Evolutionary conservation across 2,888 invertebrate genomes (phyloP), one percentile per base, ranked within the genome.

Genomic region (Scelioninae gen. 1): DNA sequence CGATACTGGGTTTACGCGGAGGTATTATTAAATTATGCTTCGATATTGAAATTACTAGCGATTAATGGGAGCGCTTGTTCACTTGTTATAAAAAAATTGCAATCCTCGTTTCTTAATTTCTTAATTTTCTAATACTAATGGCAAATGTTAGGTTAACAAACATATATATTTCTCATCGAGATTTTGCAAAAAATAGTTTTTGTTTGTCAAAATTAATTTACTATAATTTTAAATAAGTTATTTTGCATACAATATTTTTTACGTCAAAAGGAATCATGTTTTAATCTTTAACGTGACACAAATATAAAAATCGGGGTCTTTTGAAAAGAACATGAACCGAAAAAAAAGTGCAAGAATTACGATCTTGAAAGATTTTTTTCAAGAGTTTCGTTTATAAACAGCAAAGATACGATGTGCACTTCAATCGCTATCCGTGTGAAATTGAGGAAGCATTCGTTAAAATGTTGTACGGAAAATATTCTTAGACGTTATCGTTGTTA

Each of bases 11-110:
- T 45, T 84, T 83, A 82, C 76, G 69, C 13, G 66, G 23, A 66
- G 78, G 68, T 76, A 78, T 84, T 81, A 84, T 85, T 85, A 83
- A 85, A 85, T 85, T 85, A 84, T 71, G 68, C 60, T 76, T 81
- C 84, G 84, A 82, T 85, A 85, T 85, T 84, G 85, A 81, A 84
- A 83, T 85, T 81, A 78, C 63, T 74, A 58, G 77, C 71, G 81
- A 81, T 85, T 83, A 83, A 84, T 84, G 76, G 82, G 34, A 45
- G 65, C 68, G 78, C 68, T 63, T 58, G 78, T 84, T 79, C 71
- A 34, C n/a, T n/a, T n/a, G n/a, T n/a, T n/a, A n/a, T n/a, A n/a
- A n/a, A n/a, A n/a, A n/a, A n/a, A n/a, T n/a, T n/a, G n/a, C n/a
- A n/a, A n/a, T n/a, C n/a, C n/a, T n/a, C n/a, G n/a, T n/a, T n/a